Base-by-base conservation (phyloP, 2,113 vertebrate genomes). In the Datnioides undecimradiatus region DNA sequence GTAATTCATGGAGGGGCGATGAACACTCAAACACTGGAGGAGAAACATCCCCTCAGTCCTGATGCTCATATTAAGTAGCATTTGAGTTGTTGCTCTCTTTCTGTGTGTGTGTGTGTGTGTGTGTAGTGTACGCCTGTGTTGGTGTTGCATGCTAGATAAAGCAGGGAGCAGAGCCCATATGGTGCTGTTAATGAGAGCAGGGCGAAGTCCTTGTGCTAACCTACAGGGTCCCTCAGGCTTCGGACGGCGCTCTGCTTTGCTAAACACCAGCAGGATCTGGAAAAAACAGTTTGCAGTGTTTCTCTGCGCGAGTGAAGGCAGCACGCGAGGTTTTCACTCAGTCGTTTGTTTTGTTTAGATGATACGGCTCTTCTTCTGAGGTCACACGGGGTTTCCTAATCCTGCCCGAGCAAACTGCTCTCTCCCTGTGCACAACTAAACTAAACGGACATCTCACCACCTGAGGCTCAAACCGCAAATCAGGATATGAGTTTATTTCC, bases 161-260 rank as follows among this genome's bases (percentile, higher is more conserved):
- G 69, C 73, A 29, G 58, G 14, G 69, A 59, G 69, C 54, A 45
- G 62, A 78, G 63, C 67, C 71, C 85, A 72, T 86, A 86, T 78
- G 74, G 87, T 60, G 74, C 7, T 71, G 79, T 77, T 90, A 88
- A 87, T 87, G 88, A 87, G 82, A 80, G 83, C 48, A 38, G 55
- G 60, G 60, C 33, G 64, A 60, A 85, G 84, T 87, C 83, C 74
- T 84, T 86, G 87, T 73, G 78, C 79, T 84, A 67, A 87, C 85
- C 87, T 82, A 58, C 85, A 70, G 69, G 57, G 14, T 68, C 79
- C 84, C 81, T 82, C 60, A 27, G 76, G 86, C 60, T 43, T 40
- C 6, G 52, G 70, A 67, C 69, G 7, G 40, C 1, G 40, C 66
- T 75, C 19, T 75, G 83, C 80, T 68, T 43, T 79, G 52, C 84